Percentiles rank a stretch among this genome's conserved stretches.
Evolutionary conservation across 2,888 invertebrate species (phyloP).

Genomic region (Pharmacophagus antenor): DNA sequence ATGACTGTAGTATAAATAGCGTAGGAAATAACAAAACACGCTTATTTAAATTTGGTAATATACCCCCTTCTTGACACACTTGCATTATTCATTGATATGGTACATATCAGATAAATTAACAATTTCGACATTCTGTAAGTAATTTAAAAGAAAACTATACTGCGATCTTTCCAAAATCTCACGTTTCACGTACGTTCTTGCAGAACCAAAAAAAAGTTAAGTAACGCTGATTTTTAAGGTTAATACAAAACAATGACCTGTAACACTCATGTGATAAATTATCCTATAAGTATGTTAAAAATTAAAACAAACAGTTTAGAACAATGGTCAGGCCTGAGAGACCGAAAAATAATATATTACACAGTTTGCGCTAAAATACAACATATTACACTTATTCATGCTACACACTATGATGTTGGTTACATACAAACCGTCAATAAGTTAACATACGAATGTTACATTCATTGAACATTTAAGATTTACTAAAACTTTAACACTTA

Average conservation of each 20-base stretch:
- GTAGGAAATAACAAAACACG: background rate
- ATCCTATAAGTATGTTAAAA: conserved; percentile 38
- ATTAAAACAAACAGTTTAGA: conserved; percentile 40
- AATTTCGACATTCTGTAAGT: background rate
- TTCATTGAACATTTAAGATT: conserved; percentile 44
- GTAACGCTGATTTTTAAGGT: conserved; percentile 6
- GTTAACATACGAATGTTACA: conserved; percentile 44
- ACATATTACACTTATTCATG: conserved; percentile 72
- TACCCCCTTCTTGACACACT: background rate
- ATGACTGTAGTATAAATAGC: background rate
- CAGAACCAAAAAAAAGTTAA: conserved; percentile 15
- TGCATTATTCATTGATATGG: background rate
- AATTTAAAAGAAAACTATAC: too few species aligned
- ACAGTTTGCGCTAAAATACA: conserved; percentile 63
- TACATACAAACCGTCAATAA: conserved; percentile 59
- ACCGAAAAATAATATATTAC: conserved; percentile 61
- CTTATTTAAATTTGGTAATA: background rate
- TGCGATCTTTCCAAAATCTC: background rate
- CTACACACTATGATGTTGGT: conserved; percentile 60
- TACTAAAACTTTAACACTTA: conserved; percentile 49
- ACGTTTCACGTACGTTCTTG: background rate
- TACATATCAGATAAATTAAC: background rate
- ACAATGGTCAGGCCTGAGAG: conserved; percentile 43
- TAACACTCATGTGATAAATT: conserved; percentile 52
- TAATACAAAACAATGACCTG: conserved; percentile 15